These are phyloP conservation scores for Chaetodon auriga DNA, from an alignment of 2,113 vertebrate species.

Conservation along the genomic window DNA sequence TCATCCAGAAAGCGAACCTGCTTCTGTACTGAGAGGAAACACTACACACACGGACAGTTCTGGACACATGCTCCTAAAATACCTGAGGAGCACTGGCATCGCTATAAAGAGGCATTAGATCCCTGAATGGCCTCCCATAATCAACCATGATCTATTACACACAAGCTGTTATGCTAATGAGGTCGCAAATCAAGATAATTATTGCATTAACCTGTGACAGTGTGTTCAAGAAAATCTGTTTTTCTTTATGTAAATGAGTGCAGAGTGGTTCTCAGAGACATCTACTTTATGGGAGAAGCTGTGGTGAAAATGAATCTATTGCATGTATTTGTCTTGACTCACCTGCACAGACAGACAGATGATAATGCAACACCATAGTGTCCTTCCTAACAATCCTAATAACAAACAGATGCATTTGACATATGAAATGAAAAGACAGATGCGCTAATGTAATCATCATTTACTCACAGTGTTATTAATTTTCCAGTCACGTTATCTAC, in stretches of 20 bases:
- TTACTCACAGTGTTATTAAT: not conserved
- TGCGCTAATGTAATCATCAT: not conserved
- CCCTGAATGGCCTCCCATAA: not conserved
- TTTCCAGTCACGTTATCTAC: not conserved
- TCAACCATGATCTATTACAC: not conserved
- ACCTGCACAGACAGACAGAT: fast-evolving
- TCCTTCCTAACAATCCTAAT: not conserved
- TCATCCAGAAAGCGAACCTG: not conserved
- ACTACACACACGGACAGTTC: too few relatives aligned
- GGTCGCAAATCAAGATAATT: not conserved
- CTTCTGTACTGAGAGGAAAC: not conserved
- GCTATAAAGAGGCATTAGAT: not conserved
- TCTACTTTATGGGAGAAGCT: not conserved
- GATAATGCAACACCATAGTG: not conserved
- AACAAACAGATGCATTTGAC: not conserved
- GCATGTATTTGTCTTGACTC: not conserved
- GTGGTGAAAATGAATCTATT: not conserved
- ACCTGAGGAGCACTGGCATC: fast-evolving
- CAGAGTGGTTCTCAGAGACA: not conserved
- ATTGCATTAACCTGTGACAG: not conserved
- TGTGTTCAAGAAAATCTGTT: not conserved
- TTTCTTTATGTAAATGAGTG: slow-evolving; percentile 4
- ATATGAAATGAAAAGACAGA: not conserved
- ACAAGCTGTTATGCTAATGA: not conserved
- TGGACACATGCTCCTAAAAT: not conserved